These are phyloP conservation scores for Ochropacha duplaris DNA, from an alignment of 2,888 invertebrate species.

Conservation along the genomic window DNA sequence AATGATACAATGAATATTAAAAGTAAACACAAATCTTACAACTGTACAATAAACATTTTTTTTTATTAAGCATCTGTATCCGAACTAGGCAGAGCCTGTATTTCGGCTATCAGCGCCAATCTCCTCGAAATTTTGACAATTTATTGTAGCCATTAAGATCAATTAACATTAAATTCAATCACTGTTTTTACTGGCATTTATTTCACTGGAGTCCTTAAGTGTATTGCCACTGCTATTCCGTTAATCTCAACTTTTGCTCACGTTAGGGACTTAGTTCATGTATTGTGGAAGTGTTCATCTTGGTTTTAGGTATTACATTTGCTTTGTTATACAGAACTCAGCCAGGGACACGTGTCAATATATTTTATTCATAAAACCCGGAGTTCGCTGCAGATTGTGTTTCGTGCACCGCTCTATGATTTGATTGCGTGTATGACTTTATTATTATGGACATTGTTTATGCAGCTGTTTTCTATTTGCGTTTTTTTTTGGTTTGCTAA, in stretches of 20 bases:
- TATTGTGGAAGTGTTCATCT: not conserved
- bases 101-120: too few relatives aligned
- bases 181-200: not conserved
- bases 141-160: too few relatives aligned
- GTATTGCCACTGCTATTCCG: not conserved
- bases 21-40: too few relatives aligned
- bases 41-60: too few relatives aligned
- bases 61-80: too few relatives aligned
- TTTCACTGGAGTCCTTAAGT: not conserved
- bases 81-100: too few relatives aligned
- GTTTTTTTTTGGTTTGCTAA: not conserved
- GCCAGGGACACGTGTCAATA: slow-evolving; percentile 48
- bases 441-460: not conserved
- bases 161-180: not conserved
- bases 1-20: too few relatives aligned
- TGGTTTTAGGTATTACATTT: not conserved
- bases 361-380: slow-evolving; percentile 64
- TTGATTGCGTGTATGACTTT: slow-evolving; percentile 23
- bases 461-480: not conserved
- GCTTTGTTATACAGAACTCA: slow-evolving; percentile 10
- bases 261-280: not conserved
- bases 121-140: too few relatives aligned
- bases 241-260: not conserved
- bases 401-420: slow-evolving; percentile 29
- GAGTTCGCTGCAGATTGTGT: slow-evolving; percentile 45